Evolutionary conservation across 2,888 invertebrate genomes (phyloP), one percentile per base, ranked within the genome.

Genomic region (Ophion costatus): DNA sequence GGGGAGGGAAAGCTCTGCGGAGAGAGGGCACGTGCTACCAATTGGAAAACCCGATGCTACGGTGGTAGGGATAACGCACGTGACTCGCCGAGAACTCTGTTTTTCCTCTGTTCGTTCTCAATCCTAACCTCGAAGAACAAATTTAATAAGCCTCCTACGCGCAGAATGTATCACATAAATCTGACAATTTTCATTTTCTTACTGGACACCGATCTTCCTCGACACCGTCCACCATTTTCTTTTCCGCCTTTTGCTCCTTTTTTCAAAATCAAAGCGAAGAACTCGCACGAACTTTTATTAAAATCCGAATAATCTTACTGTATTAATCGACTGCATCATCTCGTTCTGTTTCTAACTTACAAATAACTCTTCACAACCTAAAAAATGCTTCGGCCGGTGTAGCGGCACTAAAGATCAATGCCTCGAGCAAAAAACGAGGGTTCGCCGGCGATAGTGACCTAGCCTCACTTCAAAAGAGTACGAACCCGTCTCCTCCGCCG

Each of bases 11-110:
- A 42, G 3, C 42, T 22, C 9, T 24, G 51, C 11, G 33, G 17
- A 24, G 67, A 29, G 64, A 17, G 33, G 59, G 45, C 10, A 63
- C 57, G 74, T 4, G 22, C 22, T 38, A 82, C 90, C 90, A 90
- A 89, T 91, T 75, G 63, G 69, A 59, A 79, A 70, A 81, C 24
- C 29, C 67, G 0, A 57, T 17, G 78, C 59, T 17, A 22, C 38
- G 71, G 82, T 74, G 86, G 75, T 85, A 89, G 91, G 89, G 82
- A 57, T 67, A 56, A 51, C 75, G 87, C 89, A 90, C 90, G 91
- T 89, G 90, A 89, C 88, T 87, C 38, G 84, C 76, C 83, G 86
- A 87, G 77, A 88, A 87, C 33, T 74, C 42, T 76, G 74, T 38
- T 71, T 74, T 74, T 33, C 0, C 51, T 5, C 3, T 51, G 17